Base-by-base conservation (phyloP, 2,797 vertebrate species). In the Periophthalmus magnuspinnatus region DNA sequence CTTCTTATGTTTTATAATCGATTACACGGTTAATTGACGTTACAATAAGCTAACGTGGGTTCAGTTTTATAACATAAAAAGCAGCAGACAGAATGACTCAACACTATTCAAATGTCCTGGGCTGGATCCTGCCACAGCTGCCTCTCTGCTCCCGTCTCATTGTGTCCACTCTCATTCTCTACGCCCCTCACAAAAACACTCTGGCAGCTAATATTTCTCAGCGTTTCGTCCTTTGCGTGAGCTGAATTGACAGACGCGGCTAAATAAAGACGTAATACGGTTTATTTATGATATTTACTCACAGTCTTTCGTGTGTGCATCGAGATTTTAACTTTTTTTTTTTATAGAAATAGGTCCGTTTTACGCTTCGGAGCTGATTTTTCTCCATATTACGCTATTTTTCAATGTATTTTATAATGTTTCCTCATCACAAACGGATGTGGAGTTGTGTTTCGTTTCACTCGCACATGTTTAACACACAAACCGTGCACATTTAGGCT, bases 151-250 rank as follows among this genome's bases (percentile, higher is more conserved):
- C 73, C 72, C 41, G 78, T 86, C 85, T 84, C 81, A 87, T 85
- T 70, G 64, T 67, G 60, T 85, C 85, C 79, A 79, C 83, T 89
- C 86, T 82, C 76, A 92, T 88, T 92, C 84, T 78, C 81, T 80
- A 33, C 32, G 72, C 73, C 68, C 80, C 84, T 85, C 90, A 90
- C 88, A 86, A 90, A 88, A 90, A 87, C 89, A 81, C n/a, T 89
- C 72, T 86, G 89, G 91, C 88, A 92, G 89, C 86, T 81, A 89
- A 90, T 86, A 84, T 68, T 70, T 62, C 45, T 16, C 84, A 85
- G 66, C 77, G 47, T 77, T 81, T 82, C 80, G 69, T n/a, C 75
- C 71, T 84, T 78, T 54, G 77, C 80, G 71, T 80, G 73, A 69
- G 68, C 70, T 78, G 68, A 81, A 86, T 72, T 81, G 88, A 88